Evolutionary conservation across 1,140 invertebrate genomes (phyloP), one percentile per base, ranked within the genome.

Genomic region (Drosophila albomicans): DNA sequence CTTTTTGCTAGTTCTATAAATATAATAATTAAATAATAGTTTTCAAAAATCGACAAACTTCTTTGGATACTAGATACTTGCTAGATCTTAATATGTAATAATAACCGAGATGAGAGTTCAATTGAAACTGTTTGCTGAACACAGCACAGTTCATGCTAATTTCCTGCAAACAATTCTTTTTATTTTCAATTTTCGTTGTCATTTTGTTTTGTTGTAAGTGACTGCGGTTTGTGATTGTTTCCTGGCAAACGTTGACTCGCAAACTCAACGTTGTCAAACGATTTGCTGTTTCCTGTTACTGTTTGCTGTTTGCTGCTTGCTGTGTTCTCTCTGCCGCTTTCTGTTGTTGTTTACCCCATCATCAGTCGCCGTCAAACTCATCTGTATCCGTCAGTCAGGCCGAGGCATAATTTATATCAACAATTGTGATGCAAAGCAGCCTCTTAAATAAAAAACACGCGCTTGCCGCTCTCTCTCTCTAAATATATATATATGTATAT

Each of bases 341-440:
- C 41, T 16, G 32, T 35, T 48, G 25, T 32, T 16, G 32, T 45
- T 52, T 62, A 7, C 4, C 48, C 32, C 8, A 8, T 25, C 25
- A 45, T 28, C 54, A 62, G 25, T 10, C 16, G 11, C 49, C 48
- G 49, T 43, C 35, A 38, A 32, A 8, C 35, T 38, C 35, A 38
- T 38, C 35, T 10, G 35, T 38, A 8, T 38, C 35, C 35, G 35
- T 86, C 82, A 78, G 48, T 81, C n/a, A 4, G 5, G 66, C 49
- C 66, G 41, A 52, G 8, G 48, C 41, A 76, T 79, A 82, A 76
- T 82, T 86, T 87, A 76, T 82, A 87, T 70, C 67, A 87, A 72
- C 79, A 82, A 82, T 79, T 86, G 79, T 84, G 75, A 87, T 86
- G 84, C 72, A 79, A 87, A 87, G 79, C 82, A 87, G 82, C 76